Evolutionary conservation across 2,797 vertebrate species (phyloP).

Genomic region (Rhodeus uyekii): DNA sequence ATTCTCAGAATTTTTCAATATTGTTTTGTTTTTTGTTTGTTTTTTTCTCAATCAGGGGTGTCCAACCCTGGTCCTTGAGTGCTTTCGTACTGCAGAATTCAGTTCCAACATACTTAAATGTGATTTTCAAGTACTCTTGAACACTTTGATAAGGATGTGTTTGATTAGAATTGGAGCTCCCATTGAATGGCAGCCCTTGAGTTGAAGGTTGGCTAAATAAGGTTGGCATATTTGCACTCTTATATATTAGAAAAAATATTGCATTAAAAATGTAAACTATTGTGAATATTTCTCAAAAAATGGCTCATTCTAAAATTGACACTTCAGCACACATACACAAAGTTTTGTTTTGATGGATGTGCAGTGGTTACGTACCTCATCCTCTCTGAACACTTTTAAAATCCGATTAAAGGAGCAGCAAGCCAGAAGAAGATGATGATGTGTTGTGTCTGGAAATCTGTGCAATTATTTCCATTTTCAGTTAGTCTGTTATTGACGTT

Average conservation of each 20-base stretch:
- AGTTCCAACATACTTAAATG: neutral
- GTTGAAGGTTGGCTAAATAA: neutral
- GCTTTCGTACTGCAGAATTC: neutral
- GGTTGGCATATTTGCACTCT: neutral
- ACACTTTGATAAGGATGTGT: neutral
- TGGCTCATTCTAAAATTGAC: neutral
- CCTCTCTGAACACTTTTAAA: constrained; percentile 4
- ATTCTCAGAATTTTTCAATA: neutral
- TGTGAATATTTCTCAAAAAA: neutral
- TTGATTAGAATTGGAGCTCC: neutral
- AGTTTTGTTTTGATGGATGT: neutral
- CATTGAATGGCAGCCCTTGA: neutral
- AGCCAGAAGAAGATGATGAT: neutral
- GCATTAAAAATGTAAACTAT: neutral
- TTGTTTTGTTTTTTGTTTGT: neutral
- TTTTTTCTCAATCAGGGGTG: neutral
- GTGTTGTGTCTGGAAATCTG: neutral
- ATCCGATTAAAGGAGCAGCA: constrained; percentile 23
- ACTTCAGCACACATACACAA: neutral
- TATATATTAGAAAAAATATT: neutral
- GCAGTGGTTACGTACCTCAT: constrained; percentile 12
- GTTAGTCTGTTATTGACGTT: neutral
- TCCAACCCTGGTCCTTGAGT: neutral
- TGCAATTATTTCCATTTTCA: constrained; percentile 26
- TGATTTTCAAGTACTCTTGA: neutral